phyloP scores from a whole-genome alignment of 2,113 vertebrate genomes.

The Carollia perspicillata region DNA sequence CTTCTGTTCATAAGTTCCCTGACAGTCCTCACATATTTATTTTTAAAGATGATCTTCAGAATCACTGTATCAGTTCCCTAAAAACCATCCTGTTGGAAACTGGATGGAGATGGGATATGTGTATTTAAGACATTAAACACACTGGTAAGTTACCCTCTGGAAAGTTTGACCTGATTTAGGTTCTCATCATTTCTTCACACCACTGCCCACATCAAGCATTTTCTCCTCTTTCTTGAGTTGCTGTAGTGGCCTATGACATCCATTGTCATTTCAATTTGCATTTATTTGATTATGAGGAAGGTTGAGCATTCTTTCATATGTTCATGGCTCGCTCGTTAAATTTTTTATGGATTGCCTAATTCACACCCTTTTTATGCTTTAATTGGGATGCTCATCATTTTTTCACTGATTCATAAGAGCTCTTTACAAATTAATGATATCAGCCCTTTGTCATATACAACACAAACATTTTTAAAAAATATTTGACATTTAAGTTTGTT shows the following conservation, averaged over 20 bases:
- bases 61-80: neutral
- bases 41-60: neutral
- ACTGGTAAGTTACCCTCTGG: neutral
- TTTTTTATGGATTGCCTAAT: neutral
- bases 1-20: neutral
- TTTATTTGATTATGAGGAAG: neutral
- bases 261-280: neutral
- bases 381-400: neutral
- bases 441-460: neutral
- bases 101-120: neutral
- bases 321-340: neutral
- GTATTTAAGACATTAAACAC: neutral
- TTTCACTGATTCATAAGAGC: neutral
- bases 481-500: slow-evolving; percentile 13
- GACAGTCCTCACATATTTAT: neutral
- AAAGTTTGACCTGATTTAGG: neutral
- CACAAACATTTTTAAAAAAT: neutral
- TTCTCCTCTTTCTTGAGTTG: neutral
- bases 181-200: neutral
- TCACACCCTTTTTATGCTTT: neutral
- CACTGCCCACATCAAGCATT: neutral
- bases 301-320: neutral
- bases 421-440: slow-evolving; percentile 19
- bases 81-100: neutral
- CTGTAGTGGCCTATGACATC: neutral